Evolutionary conservation across 64 coral and sea anemone genomes (phyloP), one percentile per base, ranked within the genome.

Genomic region (Cladopsammia gracilis): DNA sequence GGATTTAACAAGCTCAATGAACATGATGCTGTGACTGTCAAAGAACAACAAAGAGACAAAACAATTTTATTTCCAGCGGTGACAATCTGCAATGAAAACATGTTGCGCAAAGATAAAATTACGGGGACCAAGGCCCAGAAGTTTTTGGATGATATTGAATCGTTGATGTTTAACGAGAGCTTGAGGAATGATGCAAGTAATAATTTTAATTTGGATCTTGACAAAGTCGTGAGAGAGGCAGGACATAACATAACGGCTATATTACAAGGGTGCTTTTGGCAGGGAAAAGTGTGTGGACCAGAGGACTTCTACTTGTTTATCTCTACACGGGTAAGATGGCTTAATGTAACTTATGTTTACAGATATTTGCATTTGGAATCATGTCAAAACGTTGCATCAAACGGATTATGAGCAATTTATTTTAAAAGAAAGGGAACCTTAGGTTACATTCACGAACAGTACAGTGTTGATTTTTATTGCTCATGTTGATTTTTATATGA

Each of bases 11-110:
- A 89, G 59, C 25, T 79, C 20, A 4, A 10, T 4, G 57, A 73
- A 19, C 47, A 62, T 13, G 83, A 93, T 58, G 59, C 25, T 2
- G 51, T 79, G 15, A 50, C 61, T 15, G 42, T 46, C 8, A 68
- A 74, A 64, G 25, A 23, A 18, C 52, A 64, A 7, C 48, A 70
- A 49, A 26, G 60, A 10, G 11, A 44, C 15, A 5, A 57, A 0
- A 67, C 14, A 7, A 47, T 93, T 9, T 22, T 5, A 3, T 93
- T 87, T 25, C 91, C 91, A 19, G 91, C 91, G 12, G 53, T 93
- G 54, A 93, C 51, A 5, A 78, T 93, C 45, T 93, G 91, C 54
- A 93, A 93, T 50, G 23, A 68, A 7, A 93, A 87, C 51, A 71
- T 79, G 48, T 51, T 87, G 71, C 75, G 70, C 47, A 93, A 75